Base-by-base conservation (phyloP, 2,797 vertebrate genomes). In the Spizella passerina region DNA sequence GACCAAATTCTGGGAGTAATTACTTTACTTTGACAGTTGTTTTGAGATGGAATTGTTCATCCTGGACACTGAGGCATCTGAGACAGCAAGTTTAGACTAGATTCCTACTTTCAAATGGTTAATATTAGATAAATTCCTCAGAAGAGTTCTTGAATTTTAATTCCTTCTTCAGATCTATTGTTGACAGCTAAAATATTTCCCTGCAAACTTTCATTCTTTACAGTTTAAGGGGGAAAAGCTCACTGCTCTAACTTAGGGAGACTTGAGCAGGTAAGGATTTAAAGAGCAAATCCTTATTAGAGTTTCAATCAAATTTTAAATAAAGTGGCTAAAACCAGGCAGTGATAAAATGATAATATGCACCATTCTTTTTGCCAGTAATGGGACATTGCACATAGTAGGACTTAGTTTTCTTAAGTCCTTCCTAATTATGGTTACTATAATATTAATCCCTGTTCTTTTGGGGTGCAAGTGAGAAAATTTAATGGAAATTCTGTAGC, bases 221-320 rank as follows among this genome's bases (percentile, higher is more conserved):
- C 7, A 57, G 27, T 82, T 82, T 64, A 63, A 64, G 16, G 9
- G 9, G 55, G 8, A 72, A 80, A 47, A 16, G 0, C 9, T 68
- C 77, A 30, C 20, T 57, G 18, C 49, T 88, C 12, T 56, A 66
- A 71, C 32, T 41, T 80, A 59, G 39, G 2, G 50, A 85, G 26
- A 65, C 17, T 60, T 70, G 61, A 77, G 55, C 57, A 69, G 53
- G 34, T 83, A 53, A 77, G 22, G 84, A 88, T 95, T 92, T 94
- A 56, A 60, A 60, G 13, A 80, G 10, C 36, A 88, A 96, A 95
- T 55, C 71, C 57, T 72, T 82, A 43, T 63, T 82, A 27, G 49
- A 73, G 29, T 76, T 90, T 84, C 71, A 95, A 81, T 91, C 47
- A 94, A 53, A 77, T 66, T 94, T 92, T 73, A 92, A 82, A 92